phyloP scores from a whole-genome alignment of 2,113 vertebrate genomes.

The Pardalotus punctatus region DNA sequence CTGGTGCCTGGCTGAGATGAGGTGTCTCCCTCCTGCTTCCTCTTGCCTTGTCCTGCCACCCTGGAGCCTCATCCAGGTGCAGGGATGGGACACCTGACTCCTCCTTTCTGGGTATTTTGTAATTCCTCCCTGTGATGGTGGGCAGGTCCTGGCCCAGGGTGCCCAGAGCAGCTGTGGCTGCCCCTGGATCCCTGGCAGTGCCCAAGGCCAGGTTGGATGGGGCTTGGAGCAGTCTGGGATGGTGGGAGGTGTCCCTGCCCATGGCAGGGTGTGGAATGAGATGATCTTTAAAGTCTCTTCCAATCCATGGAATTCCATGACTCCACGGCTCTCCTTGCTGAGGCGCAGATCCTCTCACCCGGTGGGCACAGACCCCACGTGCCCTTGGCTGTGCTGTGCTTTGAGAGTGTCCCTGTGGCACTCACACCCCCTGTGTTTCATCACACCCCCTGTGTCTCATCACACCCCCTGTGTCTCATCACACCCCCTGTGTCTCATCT shows the following conservation, averaged over 20 bases:
- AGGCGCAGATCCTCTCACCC: not conserved
- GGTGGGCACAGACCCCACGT: not conserved
- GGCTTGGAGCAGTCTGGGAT: not conserved
- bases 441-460: not conserved
- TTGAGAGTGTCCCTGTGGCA: not conserved
- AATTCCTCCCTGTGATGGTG: not conserved
- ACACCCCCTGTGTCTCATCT: not conserved
- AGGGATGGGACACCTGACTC: not conserved
- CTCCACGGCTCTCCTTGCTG: not conserved
- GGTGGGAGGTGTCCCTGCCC: not conserved
- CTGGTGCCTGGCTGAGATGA: not conserved
- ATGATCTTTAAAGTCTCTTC: not conserved
- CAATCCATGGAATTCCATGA: not conserved
- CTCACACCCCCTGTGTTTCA: not conserved
- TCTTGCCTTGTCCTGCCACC: not conserved
- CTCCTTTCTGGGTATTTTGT: fast-evolving
- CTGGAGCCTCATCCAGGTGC: fast-evolving
- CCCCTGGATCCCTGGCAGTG: not conserved
- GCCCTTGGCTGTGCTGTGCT: not conserved
- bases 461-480: not conserved
- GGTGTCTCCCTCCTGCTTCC: not conserved
- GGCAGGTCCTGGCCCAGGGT: not conserved
- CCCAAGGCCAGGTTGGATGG: not conserved
- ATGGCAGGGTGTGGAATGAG: not conserved
- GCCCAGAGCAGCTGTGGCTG: not conserved